Evolutionary conservation across 2,113 vertebrate genomes (phyloP), one percentile per base, ranked within the genome.

Genomic region (Cololabis saira): DNA sequence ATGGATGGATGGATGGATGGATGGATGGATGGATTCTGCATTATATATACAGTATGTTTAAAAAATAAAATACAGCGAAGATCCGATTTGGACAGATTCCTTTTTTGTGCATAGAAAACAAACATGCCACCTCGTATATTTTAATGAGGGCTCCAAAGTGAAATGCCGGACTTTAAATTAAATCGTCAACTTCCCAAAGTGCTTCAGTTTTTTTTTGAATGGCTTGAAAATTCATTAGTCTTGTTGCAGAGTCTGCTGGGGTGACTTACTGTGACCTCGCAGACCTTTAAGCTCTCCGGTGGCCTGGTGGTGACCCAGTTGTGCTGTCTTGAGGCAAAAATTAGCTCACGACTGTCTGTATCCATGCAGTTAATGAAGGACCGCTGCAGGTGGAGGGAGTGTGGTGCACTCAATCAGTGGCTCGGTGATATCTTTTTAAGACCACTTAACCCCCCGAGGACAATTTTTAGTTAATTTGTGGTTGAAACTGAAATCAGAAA

Each of bases 381-480:
- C 18, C 52, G 55, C 61, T 51, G 76, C 47, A 68, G 67, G 68
- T 53, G 66, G 61, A 62, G 57, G 37, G 37, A 33, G 58, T 7
- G 40, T 27, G 50, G 47, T 18, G 41, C 27, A 53, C 57, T 58
- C 57, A 43, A 43, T 0, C 33, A 37, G 10, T 37, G 37, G 64
- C 69, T 69, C 75, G 76, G 19, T 24, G 61, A 73, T 81, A 54
- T 63, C 40, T 66, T 57, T 49, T 21, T 33, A 44, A 70, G 43
- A 68, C 71, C 67, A 50, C 40, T 41, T 15, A 40, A 64, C 51
- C 77, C 77, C 80, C 47, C 16, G 45, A 69, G 71, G 64, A 51
- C 61, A 48, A 3, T 67, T 52, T 54, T 44, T 17, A 33, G 18
- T 54, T 81, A 52, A 77, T 82, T 41, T 50, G 9, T 21, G 47